These are phyloP conservation scores for Choristoneura rosaceana DNA, from an alignment of 2,888 invertebrate genomes.

Conservation along the genomic window DNA sequence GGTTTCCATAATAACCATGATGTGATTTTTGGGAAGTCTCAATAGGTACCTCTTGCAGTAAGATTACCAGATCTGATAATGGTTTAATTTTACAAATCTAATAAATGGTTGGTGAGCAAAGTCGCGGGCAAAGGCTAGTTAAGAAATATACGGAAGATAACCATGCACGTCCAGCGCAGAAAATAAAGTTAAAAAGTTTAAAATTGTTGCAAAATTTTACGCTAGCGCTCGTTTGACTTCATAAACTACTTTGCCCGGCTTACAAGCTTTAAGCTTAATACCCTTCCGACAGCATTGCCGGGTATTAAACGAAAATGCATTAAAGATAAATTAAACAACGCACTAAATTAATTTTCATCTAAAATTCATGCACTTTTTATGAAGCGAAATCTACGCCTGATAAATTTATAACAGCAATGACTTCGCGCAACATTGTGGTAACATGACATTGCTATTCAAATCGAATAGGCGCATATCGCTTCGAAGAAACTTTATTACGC, in stretches of 20 bases:
- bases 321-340: neutral
- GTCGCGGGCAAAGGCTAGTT: too few species aligned
- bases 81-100: too few species aligned
- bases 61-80: too few species aligned
- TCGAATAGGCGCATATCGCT: slow-evolving; percentile 1
- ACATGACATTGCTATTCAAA: neutral
- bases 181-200: slow-evolving; percentile 3
- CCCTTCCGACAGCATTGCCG: neutral
- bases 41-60: too few species aligned
- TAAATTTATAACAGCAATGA: slow-evolving; percentile 12
- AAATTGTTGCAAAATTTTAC: neutral
- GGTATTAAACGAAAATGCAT: slow-evolving; percentile 12
- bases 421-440: neutral
- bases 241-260: slow-evolving; percentile 15
- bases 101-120: too few species aligned
- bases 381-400: slow-evolving; percentile 10
- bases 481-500: neutral
- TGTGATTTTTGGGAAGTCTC: too few species aligned
- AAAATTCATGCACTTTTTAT: neutral
- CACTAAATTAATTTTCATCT: neutral
- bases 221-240: slow-evolving; percentile 18
- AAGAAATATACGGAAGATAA: neutral
- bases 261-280: slow-evolving; percentile 10
- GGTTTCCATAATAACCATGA: too few species aligned
- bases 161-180: neutral